A percentile compares a stretch with the other conserved stretches of the same genome.
Evolutionary conservation across 2,797 vertebrate species (phyloP).

Genomic region (Masticophis lateralis): DNA sequence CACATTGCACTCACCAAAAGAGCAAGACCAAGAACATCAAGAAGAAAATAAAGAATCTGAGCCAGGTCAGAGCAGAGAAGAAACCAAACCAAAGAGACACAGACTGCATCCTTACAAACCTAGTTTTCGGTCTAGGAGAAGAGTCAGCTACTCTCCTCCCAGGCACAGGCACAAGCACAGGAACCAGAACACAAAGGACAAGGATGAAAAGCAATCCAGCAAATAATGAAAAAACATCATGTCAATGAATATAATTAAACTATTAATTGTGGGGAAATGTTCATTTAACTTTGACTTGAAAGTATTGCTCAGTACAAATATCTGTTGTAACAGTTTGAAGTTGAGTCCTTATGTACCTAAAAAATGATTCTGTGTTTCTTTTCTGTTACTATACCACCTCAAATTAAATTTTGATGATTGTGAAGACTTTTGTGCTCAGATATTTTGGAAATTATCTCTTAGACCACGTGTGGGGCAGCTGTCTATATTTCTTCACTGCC

Average conservation of each 20-base stretch:
- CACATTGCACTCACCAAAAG: constrained; percentile 74
- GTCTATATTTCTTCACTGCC: background rate
- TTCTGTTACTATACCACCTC: background rate
- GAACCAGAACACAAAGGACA: constrained; percentile 66
- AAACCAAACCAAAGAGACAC: constrained; percentile 67
- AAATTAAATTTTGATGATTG: constrained; percentile 37
- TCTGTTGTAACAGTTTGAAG: constrained; percentile 38
- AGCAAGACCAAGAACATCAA: constrained; percentile 70
- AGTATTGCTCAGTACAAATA: constrained; percentile 28
- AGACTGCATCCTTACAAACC: constrained; percentile 70
- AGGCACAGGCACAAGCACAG: constrained; percentile 52
- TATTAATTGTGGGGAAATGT: background rate
- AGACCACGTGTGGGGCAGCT: background rate
- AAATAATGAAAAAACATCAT: background rate
- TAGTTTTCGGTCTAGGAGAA: constrained; percentile 62
- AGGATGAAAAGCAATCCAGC: constrained; percentile 59
- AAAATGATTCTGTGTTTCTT: constrained; percentile 28
- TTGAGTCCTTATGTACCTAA: background rate
- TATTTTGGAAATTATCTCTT: constrained; percentile 13
- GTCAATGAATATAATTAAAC: constrained; percentile 18
- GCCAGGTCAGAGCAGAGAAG: constrained; percentile 67
- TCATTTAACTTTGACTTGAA: constrained; percentile 30
- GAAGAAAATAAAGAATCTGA: constrained; percentile 64
- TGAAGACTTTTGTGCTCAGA: constrained; percentile 25
- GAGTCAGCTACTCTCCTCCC: constrained; percentile 65